A percentile compares a stretch with the other conserved stretches of the same genome.
Conservation (phyloP, 2,888 invertebrate species). For the Callimorpha dominula region DNA sequence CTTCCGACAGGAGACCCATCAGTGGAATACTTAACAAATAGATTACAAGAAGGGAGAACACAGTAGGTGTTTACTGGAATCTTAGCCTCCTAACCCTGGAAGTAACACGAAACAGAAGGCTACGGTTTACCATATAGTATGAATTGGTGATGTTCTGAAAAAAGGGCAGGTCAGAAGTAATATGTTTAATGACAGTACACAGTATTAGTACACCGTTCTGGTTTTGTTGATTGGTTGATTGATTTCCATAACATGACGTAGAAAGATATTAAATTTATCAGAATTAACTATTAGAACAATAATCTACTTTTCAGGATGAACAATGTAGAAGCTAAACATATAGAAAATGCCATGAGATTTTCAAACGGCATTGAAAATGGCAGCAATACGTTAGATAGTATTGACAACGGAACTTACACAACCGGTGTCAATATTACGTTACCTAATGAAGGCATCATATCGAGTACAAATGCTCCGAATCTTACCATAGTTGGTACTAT, state of each 20-base stretch:
- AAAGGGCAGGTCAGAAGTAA: no score
- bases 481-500: slow-evolving; percentile 68
- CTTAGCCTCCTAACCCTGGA: no score
- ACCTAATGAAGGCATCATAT: slow-evolving; percentile 32
- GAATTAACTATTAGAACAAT: not conserved
- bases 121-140: no score
- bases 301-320: slow-evolving; percentile 74
- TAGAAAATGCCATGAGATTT: slow-evolving; percentile 1
- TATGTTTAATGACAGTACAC: no score
- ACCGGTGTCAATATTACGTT: slow-evolving; percentile 12
- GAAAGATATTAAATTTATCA: not conserved
- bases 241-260: not conserved
- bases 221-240: not conserved
- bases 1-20: no score
- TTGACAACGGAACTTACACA: slow-evolving; percentile 33
- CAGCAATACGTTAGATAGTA: slow-evolving; percentile 25
- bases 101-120: no score
- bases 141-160: no score
- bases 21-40: no score
- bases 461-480: slow-evolving; percentile 47
- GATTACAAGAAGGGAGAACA: no score
- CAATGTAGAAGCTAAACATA: slow-evolving; percentile 62
- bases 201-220: not conserved
- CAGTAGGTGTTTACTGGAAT: no score
- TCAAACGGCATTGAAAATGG: slow-evolving; percentile 20